Base-by-base conservation (phyloP, 2,888 invertebrate species). In the Tetramorium bicarinatum region DNA sequence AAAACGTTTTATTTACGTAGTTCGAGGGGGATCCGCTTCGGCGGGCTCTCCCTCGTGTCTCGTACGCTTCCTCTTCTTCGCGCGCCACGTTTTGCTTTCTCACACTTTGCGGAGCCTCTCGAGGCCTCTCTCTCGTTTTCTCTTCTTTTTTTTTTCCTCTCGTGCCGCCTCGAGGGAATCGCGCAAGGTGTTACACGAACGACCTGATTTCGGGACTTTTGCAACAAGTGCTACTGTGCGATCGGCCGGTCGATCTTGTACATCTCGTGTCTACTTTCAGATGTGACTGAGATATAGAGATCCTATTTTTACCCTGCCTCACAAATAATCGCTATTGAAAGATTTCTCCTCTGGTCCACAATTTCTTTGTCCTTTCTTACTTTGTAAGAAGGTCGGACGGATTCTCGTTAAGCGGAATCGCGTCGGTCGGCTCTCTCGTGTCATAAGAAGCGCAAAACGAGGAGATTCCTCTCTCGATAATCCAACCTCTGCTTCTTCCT, bases 1-100 rank as follows among this genome's bases (percentile, higher is more conserved):
- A 92, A 93, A 92, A 93, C 87, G 91, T 91, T 93, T 93, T 92
- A 92, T 93, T 91, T 92, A 92, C 90, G 87, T 54, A 82, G 82
- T 76, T 81, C 82, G 54, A 77, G 85, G 71, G 71, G 86, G 47
- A 29, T 41, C 34, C 80, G 56, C 67, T 75, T 66, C 29, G 64
- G 13, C 56, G 34, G 41, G 29, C 29, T 64, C 67, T 4, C 44
- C 64, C 62, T 66, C 75, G 59, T 74, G 62, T 77, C 62, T 82
- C 72, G 72, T 38, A 64, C 52, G 18, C 34, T 61, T 13, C 21
- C 44, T 75, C n/a, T 71, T 66, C 69, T 83, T 71, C 56, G 29
- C 82, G 47, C 83, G 87, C 81, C 85, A 82, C 76, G 29, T 87
- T 87, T 64, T 69, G 52, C 83, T 86, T 85, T 83, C 85, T 85